Conservation (phyloP, 2,888 invertebrate genomes). For the Andricus curvator region DNA sequence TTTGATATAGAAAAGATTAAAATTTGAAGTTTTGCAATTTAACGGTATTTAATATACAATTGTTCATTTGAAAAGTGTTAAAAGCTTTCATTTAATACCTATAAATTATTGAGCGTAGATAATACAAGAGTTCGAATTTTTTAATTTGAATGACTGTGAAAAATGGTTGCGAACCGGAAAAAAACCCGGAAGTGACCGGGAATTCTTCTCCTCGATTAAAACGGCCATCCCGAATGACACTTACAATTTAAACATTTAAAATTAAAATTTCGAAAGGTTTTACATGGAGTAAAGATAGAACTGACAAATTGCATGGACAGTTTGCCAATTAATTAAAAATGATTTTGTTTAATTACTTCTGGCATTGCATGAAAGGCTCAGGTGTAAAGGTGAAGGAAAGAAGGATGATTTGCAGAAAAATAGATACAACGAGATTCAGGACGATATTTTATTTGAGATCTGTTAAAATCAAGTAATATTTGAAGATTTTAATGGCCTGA, state of each 20-base stretch:
- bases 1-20: too few species aligned
- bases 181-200: too few species aligned
- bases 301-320: not conserved
- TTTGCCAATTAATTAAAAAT: not conserved
- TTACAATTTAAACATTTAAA: not conserved
- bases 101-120: too few species aligned
- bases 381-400: conserved; percentile 6
- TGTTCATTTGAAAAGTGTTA: too few species aligned
- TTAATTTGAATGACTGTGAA: too few species aligned
- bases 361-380: conserved; percentile 34
- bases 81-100: too few species aligned
- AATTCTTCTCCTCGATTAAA: too few species aligned
- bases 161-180: too few species aligned
- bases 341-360: conserved; percentile 3
- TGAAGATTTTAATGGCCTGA: conserved; percentile 8
- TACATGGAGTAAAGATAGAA: not conserved
- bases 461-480: not conserved
- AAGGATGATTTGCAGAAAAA: conserved; percentile 14
- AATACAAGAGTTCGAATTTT: too few species aligned
- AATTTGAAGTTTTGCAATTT: too few species aligned
- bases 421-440: conserved; percentile 34
- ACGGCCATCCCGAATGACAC: too few species aligned
- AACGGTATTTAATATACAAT: too few species aligned
- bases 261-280: not conserved
- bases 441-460: conserved; percentile 14